Evolutionary conservation across 2,113 vertebrate species (phyloP), one percentile per base, ranked within the genome.

Genomic region (Jacana jacana): DNA sequence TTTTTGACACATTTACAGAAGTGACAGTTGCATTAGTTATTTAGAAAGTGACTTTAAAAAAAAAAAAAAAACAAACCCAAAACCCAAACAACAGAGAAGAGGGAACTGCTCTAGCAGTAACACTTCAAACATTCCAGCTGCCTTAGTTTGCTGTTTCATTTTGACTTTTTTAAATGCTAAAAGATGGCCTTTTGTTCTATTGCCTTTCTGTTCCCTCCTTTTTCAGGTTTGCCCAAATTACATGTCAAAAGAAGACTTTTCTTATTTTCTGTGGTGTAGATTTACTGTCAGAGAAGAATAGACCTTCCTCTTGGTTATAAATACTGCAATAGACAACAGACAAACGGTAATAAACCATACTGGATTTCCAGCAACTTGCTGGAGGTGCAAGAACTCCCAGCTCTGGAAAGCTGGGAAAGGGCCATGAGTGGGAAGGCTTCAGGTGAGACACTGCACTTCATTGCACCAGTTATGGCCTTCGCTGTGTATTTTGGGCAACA

Each of bases 171-270:
- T 13, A 30, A 77, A 70, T 25, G 16, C 40, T 85, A 80, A 61
- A 63, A 87, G 72, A 46, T 46, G 44, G 40, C 24, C 30, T 93
- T 85, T 77, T 94, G 40, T 81, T 88, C 24, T n/a, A 93, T 76
- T 13, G 3, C 44, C 31, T 91, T 93, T 92, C 54, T 88, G 25
- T 76, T 95, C 81, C 44, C 71, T 91, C 37, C 46, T 63, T 68
- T 68, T 60, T 79, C 89, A 91, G 54, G 31, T 89, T 95, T 95
- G 52, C 61, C 81, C 52, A 64, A 78, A 79, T 86, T 93, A 28
- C 30, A 81, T 89, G 55, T 68, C 81, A 83, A 96, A 96, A 76
- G 54, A 93, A 94, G 64, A 9, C 46, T 91, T 96, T 88, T 58
- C 79, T 92, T 88, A n/a, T 61, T 37, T 88, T 94, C 49, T 0